Evolutionary conservation across 2,888 invertebrate species (phyloP).

Genomic region (Argynnis bischoffii): DNA sequence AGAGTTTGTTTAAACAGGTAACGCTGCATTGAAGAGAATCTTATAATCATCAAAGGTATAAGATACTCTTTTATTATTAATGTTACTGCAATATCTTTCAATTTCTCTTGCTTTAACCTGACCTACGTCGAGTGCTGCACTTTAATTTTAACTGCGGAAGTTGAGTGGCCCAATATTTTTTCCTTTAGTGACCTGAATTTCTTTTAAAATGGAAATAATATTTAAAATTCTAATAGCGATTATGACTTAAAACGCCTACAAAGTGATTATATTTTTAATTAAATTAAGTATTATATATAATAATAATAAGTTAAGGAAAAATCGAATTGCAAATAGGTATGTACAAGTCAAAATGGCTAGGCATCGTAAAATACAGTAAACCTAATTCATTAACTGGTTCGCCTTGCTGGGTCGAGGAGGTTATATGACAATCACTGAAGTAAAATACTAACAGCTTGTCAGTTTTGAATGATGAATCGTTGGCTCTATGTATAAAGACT

Average conservation of each 20-base stretch:
- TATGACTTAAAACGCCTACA: not conserved
- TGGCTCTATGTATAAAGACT: not conserved
- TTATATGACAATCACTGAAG: not conserved
- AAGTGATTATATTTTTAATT: too few relatives aligned
- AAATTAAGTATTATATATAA: too few relatives aligned
- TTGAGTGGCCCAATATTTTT: constrained; percentile 27
- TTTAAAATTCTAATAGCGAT: not conserved
- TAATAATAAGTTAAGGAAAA: too few relatives aligned
- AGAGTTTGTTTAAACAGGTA: too few relatives aligned
- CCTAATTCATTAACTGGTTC: constrained; percentile 7
- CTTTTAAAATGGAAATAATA: constrained; percentile 1
- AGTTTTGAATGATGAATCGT: constrained; percentile 5
- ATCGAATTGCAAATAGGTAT: too few relatives aligned
- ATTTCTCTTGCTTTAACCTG: constrained; percentile 21
- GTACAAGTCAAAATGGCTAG: not conserved
- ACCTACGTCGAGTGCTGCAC: constrained; percentile 24
- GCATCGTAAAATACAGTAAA: not conserved
- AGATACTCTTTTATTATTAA: constrained; percentile 15
- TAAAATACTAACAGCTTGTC: not conserved
- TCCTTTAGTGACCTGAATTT: constrained; percentile 26
- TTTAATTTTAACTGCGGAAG: constrained; percentile 20
- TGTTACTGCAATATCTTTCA: constrained; percentile 14
- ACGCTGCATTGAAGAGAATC: too few relatives aligned
- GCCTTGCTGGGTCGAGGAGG: constrained; percentile 12
- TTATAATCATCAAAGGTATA: too few relatives aligned